Percentiles rank a stretch among this genome's conserved stretches.
Conservation (phyloP, 2,113 vertebrate genomes). For the Odobenus rosmarus region DNA sequence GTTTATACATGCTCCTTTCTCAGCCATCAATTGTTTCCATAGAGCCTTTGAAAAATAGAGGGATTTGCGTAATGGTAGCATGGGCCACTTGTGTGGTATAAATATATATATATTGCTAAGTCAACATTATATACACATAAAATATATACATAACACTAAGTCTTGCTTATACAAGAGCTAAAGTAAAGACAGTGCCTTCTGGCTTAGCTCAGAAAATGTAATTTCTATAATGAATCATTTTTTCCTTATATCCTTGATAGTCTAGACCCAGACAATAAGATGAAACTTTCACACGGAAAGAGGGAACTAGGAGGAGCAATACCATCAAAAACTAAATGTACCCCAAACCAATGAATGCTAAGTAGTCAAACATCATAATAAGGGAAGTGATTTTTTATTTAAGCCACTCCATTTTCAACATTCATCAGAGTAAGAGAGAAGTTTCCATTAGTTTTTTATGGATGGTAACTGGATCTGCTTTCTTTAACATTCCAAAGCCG, state of each 20-base stretch:
- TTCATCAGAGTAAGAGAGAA: conserved; percentile 80
- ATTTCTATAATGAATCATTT: conserved; percentile 86
- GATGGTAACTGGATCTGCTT: conserved; percentile 79
- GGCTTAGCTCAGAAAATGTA: conserved; percentile 83
- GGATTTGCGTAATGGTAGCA: conserved; percentile 71
- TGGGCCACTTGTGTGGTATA: conserved; percentile 74
- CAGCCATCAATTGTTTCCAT: conserved; percentile 63
- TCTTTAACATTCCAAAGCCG: conserved; percentile 79
- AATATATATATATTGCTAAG: conserved; percentile 75
- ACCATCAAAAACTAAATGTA: conserved; percentile 69
- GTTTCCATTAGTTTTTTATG: conserved; percentile 81
- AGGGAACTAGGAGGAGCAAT: conserved; percentile 58
- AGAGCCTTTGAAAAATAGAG: conserved; percentile 77
- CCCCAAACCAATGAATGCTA: conserved; percentile 78
- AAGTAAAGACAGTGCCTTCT: conserved; percentile 83
- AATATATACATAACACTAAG: conserved; percentile 70
- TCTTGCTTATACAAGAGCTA: conserved; percentile 80
- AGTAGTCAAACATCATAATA: conserved; percentile 66
- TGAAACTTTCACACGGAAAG: conserved; percentile 51
- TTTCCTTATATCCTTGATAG: conserved; percentile 61
- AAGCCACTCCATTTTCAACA: conserved; percentile 76
- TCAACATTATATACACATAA: conserved; percentile 67
- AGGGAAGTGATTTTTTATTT: conserved; percentile 74
- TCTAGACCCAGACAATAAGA: conserved; percentile 74
- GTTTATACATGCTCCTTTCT: conserved; percentile 49